Evolutionary conservation across 2,888 invertebrate species (phyloP).

Genomic region (Eustalomyia histrio): DNA sequence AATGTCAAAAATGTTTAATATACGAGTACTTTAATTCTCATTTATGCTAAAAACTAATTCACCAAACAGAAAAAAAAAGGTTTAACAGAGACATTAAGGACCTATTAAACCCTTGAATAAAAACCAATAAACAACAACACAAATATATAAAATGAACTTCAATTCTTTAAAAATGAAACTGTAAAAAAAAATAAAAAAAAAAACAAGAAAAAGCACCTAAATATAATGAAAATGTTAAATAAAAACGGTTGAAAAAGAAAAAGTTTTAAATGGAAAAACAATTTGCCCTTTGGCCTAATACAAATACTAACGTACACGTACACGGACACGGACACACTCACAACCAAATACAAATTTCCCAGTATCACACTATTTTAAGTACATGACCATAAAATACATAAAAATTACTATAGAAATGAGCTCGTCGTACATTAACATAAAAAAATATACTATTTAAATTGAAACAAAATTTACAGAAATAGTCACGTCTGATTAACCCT

Average conservation of each 20-base stretch:
- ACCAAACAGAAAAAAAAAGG: conserved; percentile 15
- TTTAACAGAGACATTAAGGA: conserved; percentile 41
- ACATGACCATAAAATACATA: conserved; percentile 31
- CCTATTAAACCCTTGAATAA: conserved; percentile 45
- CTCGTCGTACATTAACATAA: conserved; percentile 17
- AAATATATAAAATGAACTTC: not conserved
- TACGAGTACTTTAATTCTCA: conserved; percentile 12
- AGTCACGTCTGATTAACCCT: conserved; percentile 47
- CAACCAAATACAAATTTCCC: not conserved
- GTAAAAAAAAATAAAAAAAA: conserved; percentile 5
- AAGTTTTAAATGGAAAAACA: conserved; percentile 28
- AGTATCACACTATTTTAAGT: not conserved
- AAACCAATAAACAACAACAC: conserved; percentile 38
- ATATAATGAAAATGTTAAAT: conserved; percentile 34
- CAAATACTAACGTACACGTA: not conserved
- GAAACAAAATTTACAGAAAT: conserved; percentile 69
- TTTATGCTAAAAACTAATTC: conserved; percentile 4
- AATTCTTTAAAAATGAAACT: conserved; percentile 1
- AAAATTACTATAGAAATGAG: conserved; percentile 32
- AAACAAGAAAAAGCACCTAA: conserved; percentile 25
- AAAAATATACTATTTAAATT: conserved; percentile 61
- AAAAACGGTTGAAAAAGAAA: not conserved
- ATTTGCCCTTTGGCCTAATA: conserved; percentile 29
- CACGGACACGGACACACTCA: not conserved
- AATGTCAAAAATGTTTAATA: conserved; percentile 53